A percentile compares a stretch with the other conserved stretches of the same genome.
phyloP scores from a whole-genome alignment of 2,797 vertebrate species.

The Coccyzus lansbergi region DNA sequence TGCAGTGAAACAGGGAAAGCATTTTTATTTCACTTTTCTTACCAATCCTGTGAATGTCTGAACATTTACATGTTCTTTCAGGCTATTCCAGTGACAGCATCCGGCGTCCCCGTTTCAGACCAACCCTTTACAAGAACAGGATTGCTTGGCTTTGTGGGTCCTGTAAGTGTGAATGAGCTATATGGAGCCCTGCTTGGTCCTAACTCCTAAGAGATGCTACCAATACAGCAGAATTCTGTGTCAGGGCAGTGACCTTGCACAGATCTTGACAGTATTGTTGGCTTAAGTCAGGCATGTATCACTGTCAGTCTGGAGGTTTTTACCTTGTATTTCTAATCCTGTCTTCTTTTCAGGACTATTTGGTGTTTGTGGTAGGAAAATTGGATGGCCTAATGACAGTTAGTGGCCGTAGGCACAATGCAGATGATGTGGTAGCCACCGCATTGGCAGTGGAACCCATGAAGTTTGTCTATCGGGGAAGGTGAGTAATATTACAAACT shows the following conservation, averaged over 20 bases:
- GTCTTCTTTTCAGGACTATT: conserved; percentile 82
- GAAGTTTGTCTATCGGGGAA: conserved; percentile 98
- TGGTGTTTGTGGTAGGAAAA: conserved; percentile 94
- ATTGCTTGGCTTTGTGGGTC: conserved; percentile 93
- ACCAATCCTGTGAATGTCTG: background rate
- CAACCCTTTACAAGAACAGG: conserved; percentile 91
- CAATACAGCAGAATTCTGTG: background rate
- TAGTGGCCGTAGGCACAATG: conserved; percentile 90
- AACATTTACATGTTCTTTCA: conserved; percentile 33
- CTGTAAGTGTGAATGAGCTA: conserved; percentile 78
- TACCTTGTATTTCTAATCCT: background rate
- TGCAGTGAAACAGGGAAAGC: background rate
- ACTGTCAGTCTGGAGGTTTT: background rate
- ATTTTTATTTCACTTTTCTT: background rate
- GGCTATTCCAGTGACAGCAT: conserved; percentile 79
- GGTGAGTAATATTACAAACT: conserved; percentile 74
- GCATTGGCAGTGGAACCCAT: conserved; percentile 94
- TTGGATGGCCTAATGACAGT: conserved; percentile 94
- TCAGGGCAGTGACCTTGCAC: background rate
- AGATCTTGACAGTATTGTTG: background rate
- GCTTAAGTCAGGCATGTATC: background rate
- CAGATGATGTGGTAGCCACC: conserved; percentile 93
- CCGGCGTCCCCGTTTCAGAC: conserved; percentile 85
- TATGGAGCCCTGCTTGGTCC: background rate
- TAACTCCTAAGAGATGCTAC: background rate